These are phyloP conservation scores for Hartigia nigra DNA, from an alignment of 2,888 invertebrate species.

Conservation along the genomic window DNA sequence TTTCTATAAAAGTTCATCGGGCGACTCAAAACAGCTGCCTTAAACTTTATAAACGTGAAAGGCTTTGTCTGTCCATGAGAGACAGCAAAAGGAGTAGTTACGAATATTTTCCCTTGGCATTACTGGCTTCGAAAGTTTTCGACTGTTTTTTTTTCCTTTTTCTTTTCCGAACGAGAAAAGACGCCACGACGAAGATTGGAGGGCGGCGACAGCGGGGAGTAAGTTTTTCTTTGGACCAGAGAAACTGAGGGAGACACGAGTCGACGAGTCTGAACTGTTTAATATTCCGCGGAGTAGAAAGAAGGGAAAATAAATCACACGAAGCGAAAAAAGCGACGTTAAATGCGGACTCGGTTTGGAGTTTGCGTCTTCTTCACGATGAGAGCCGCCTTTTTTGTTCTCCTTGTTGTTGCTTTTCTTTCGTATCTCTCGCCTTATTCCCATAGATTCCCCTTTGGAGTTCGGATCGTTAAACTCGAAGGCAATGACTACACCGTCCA, in stretches of 20 bases:
- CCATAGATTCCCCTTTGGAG: background rate
- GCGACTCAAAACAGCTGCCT: background rate
- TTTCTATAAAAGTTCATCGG: background rate
- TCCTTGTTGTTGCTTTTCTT: background rate
- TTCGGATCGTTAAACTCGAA: background rate
- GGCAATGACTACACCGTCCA: background rate
- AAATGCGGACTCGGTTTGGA: background rate
- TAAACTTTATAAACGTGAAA: background rate
- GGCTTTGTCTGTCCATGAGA: too few species aligned
- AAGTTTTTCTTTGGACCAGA: background rate
- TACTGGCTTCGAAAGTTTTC: background rate
- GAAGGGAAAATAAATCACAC: background rate
- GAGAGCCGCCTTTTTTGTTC: background rate
- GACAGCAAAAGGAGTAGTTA: background rate
- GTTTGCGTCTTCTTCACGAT: background rate
- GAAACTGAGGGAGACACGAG: too few species aligned
- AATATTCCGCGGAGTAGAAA: background rate
- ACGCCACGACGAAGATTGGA: background rate
- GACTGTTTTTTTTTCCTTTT: background rate
- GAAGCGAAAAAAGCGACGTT: background rate
- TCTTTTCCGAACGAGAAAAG: background rate
- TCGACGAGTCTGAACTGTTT: background rate
- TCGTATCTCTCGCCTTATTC: background rate
- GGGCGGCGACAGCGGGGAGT: background rate
- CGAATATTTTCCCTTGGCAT: background rate